Percentiles rank a stretch among this genome's conserved stretches.
Evolutionary conservation across 2,797 vertebrate genomes (phyloP).

Genomic region (Odontamblyopus rebecca): DNA sequence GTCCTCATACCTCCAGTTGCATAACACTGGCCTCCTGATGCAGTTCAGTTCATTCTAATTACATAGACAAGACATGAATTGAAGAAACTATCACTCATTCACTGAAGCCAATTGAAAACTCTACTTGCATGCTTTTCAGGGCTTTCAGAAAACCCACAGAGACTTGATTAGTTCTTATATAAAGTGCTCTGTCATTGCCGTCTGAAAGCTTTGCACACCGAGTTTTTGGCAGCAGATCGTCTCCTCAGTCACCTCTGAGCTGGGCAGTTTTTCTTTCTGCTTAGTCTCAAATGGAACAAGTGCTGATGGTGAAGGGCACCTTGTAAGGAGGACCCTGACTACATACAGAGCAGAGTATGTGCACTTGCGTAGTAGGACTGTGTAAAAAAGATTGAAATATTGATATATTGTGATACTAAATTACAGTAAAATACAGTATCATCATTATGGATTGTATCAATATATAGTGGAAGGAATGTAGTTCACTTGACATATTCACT

Average conservation of each 20-base stretch:
- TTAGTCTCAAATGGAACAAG: constrained; percentile 27
- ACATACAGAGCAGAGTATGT: not conserved
- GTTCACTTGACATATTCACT: no score
- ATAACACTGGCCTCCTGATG: not conserved
- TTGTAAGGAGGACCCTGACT: constrained; percentile 14
- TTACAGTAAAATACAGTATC: no score
- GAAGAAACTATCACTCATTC: not conserved
- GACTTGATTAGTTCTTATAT: not conserved
- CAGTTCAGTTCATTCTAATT: not conserved
- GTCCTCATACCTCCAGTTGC: no score
- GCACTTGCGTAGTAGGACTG: no score
- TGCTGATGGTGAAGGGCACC: constrained; percentile 40
- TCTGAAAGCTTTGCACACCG: constrained; percentile 1
- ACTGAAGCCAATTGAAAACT: not conserved
- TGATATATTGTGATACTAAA: no score
- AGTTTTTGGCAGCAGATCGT: constrained; percentile 23
- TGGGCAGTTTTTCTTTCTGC: constrained; percentile 38
- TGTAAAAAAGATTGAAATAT: not conserved
- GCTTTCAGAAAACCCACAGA: not conserved
- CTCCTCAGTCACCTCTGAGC: constrained; percentile 18
- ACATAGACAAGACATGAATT: not conserved
- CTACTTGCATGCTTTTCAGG: not conserved
- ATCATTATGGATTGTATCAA: no score
- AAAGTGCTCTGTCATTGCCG: constrained; percentile 32
- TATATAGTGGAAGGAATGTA: no score